phyloP scores from a whole-genome alignment of 2,888 invertebrate genomes.

The Temnothorax rugatulus region DNA sequence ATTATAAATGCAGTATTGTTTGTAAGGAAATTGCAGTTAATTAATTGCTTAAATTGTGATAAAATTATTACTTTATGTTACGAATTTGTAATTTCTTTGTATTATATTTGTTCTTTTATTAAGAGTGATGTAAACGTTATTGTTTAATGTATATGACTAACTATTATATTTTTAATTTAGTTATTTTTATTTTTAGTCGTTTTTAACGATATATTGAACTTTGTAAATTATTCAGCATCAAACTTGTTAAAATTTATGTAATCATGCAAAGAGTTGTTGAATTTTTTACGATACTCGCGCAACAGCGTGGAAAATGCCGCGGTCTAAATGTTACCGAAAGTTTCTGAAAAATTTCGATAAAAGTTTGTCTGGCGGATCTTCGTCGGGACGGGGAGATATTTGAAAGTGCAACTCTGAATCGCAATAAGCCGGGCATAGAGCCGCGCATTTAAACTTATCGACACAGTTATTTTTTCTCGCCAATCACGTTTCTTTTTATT shows the following conservation, averaged over 20 bases:
- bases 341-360: constrained; percentile 34
- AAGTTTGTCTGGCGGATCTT: constrained; percentile 36
- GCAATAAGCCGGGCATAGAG: constrained; percentile 15
- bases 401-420: constrained; percentile 31
- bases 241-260: constrained; percentile 42
- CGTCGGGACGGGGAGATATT: not conserved
- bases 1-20: not conserved
- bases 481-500: not conserved
- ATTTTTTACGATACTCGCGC: constrained; percentile 29
- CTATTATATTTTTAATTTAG: not conserved
- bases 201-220: constrained; percentile 1
- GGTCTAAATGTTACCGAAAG: constrained; percentile 27
- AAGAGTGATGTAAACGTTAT: not conserved
- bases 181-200: too few relatives aligned
- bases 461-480: not conserved
- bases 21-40: not conserved
- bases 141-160: not conserved
- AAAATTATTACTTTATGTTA: constrained; percentile 2
- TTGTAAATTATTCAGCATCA: constrained; percentile 32
- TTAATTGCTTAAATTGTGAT: not conserved
- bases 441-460: constrained; percentile 19
- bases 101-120: not conserved
- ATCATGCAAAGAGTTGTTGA: constrained; percentile 36
- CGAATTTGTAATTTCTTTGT: not conserved
- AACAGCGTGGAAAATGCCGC: constrained; percentile 22